Evolutionary conservation across 1,140 invertebrate species (phyloP).

Genomic region (Dendrolimus punctatus): DNA sequence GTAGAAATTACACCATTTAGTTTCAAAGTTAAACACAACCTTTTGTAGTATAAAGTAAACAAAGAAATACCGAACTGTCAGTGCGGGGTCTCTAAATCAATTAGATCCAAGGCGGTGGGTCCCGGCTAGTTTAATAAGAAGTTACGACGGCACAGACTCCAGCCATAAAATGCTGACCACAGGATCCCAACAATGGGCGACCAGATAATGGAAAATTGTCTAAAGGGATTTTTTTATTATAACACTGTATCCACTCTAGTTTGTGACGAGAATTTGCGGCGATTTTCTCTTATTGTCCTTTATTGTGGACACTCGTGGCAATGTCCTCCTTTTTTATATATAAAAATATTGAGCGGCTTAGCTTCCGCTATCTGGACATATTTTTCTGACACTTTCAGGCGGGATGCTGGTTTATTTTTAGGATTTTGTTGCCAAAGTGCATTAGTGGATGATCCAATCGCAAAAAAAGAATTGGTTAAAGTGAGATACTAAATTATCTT

Average conservation of each 20-base stretch:
- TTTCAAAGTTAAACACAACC: conserved; percentile 15
- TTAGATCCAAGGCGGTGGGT: conserved; percentile 47
- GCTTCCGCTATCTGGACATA: too few species aligned
- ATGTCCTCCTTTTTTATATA: background rate
- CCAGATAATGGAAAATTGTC: conserved; percentile 61
- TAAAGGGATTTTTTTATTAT: conserved; percentile 57
- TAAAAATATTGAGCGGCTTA: background rate
- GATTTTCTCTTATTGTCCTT: conserved; percentile 36
- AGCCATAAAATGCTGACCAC: conserved; percentile 54
- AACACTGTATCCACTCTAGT: conserved; percentile 36
- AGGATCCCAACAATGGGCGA: conserved; percentile 40
- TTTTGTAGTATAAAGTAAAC: conserved; percentile 24
- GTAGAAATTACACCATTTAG: conserved; percentile 5
- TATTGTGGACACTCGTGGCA: conserved; percentile 8
- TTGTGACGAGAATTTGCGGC: conserved; percentile 41
- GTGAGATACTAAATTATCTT: too few species aligned
- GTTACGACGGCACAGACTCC: conserved; percentile 41
- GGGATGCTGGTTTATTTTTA: too few species aligned
- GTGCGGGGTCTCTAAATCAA: conserved; percentile 47
- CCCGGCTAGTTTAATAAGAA: conserved; percentile 57
- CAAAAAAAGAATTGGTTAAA: too few species aligned
- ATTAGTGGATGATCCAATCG: too few species aligned
- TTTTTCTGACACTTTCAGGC: too few species aligned
- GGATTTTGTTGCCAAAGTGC: too few species aligned
- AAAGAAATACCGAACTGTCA: conserved; percentile 24